Base-by-base conservation (phyloP, 2,888 invertebrate genomes). In the Callyntrura sp. region DNA sequence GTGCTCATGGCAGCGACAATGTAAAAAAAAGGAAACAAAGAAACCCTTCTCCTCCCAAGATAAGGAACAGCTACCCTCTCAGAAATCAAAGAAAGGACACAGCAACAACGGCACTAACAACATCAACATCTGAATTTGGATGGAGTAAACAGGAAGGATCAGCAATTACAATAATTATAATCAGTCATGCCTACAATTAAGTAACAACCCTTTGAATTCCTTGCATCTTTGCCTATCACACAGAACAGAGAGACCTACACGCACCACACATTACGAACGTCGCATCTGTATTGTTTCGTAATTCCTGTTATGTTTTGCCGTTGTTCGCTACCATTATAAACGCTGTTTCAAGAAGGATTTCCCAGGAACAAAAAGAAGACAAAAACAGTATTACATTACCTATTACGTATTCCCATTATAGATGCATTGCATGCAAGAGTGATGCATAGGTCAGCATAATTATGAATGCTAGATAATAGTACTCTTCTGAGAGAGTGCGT, bases 161-260 rank as follows among this genome's bases (percentile, higher is more conserved):
- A 14, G 35, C 62, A 88, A 88, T 88, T 88, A 88, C 57, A 78
- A 78, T 88, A 88, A 88, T 84, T 84, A 88, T 87, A 68, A 86
- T 79, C 65, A 43, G 73, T 25, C 55, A 88, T 88, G 78, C 78
- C 65, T 65, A 55, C 78, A 78, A 88, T 88, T 88, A 88, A 88
- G 88, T 78, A 78, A 65, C 62, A 78, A 55, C 79, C 79, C 60
- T 79, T 79, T 60, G 17, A 57, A 43, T 35, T 35, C 35, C 2
- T 6, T 35, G 35, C 35, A 35, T 35, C 35, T 6, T 35, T 6
- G 35, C 35, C 35, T 35, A 2, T 35, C 35, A 2, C 35, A 70
- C 5, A 35, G 35, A 35, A 2, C 35, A 70, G 23, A 35, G 35
- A 35, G 35, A 35, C 35, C 35, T 35, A 35, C 35, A 35, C 35